These are phyloP conservation scores for Lasioglossum malachurum DNA, from an alignment of 2,888 invertebrate species.

Conservation along the genomic window DNA sequence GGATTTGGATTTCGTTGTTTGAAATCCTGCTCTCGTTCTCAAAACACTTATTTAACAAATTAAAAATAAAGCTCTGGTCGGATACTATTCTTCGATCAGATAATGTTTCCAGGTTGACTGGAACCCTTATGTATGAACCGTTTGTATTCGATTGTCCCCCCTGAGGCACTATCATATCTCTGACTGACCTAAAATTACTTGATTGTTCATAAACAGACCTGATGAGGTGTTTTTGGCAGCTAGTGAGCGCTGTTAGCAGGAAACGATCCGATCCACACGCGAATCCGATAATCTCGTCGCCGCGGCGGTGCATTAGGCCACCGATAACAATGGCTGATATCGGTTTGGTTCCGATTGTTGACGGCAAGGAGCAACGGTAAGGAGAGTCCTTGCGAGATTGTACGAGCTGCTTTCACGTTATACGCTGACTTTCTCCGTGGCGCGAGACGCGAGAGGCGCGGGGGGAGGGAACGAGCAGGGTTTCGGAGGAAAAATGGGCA, in stretches of 20 bases:
- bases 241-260: neutral
- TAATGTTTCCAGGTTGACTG: no score
- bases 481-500: conserved; percentile 69
- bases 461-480: conserved; percentile 58
- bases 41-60: no score
- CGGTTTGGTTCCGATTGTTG: conserved; percentile 20
- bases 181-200: neutral
- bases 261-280: neutral
- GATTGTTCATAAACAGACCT: neutral
- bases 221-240: neutral
- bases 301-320: conserved; percentile 19
- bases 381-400: conserved; percentile 61
- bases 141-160: no score
- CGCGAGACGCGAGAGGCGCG: conserved; percentile 57
- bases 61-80: no score
- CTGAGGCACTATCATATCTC: no score
- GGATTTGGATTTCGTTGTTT: no score
- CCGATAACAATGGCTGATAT: conserved; percentile 45
- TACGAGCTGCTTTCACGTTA: conserved; percentile 68
- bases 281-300: conserved; percentile 29
- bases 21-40: no score
- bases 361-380: conserved; percentile 38
- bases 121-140: no score
- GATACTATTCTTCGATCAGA: no score
- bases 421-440: conserved; percentile 76